A percentile compares a stretch with the other conserved stretches of the same genome.
Conservation (phyloP, 1,140 invertebrate species). For the Bradysia coprophila region DNA sequence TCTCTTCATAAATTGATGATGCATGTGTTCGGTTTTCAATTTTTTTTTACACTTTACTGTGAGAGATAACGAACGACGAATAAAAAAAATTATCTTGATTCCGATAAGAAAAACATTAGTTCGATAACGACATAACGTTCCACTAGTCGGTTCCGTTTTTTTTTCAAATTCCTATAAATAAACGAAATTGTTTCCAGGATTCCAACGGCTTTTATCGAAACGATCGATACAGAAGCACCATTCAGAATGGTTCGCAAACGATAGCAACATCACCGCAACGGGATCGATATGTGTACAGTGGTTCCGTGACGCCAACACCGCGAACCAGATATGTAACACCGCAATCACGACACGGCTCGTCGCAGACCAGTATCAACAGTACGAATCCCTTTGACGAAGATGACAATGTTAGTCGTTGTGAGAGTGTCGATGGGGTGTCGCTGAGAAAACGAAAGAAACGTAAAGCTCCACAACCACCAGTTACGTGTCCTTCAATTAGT, state of each 20-base stretch:
- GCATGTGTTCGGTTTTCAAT: too few relatives aligned
- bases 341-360: slow-evolving; percentile 24
- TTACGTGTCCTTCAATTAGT: slow-evolving; percentile 11
- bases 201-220: slow-evolving; percentile 8
- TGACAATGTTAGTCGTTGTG: slow-evolving; percentile 8
- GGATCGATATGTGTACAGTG: slow-evolving; percentile 27
- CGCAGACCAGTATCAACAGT: slow-evolving; percentile 29
- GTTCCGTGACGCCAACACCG: slow-evolving; percentile 28
- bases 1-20: too few relatives aligned
- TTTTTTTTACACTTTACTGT: too few relatives aligned
- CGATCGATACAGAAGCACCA: slow-evolving; percentile 13
- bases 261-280: slow-evolving; percentile 11
- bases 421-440: not conserved
- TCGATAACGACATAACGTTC: too few relatives aligned
- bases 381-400: slow-evolving; percentile 30
- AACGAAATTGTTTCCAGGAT: too few relatives aligned
- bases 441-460: slow-evolving; percentile 25
- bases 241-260: slow-evolving; percentile 6
- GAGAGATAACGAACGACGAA: too few relatives aligned
- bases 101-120: too few relatives aligned
- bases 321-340: slow-evolving; percentile 23
- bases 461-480: slow-evolving; percentile 26
- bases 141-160: too few relatives aligned
- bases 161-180: too few relatives aligned
- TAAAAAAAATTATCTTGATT: too few relatives aligned